Conservation (phyloP, 1,140 invertebrate species). For the Drosophila seguyi region DNA sequence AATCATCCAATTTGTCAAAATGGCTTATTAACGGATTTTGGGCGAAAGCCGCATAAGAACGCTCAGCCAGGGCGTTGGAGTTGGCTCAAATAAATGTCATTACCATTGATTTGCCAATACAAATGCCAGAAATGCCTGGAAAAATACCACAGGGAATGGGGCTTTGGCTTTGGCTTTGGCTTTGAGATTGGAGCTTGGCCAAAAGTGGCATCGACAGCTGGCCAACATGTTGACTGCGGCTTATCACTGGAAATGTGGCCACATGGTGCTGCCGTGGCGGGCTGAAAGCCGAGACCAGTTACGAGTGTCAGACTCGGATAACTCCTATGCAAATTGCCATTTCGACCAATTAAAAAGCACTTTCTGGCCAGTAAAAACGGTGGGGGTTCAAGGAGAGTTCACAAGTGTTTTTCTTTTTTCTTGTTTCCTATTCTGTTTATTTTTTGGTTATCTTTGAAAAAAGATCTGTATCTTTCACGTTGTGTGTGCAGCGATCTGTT, state of each 20-base stretch:
- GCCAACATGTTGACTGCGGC: constrained; percentile 37
- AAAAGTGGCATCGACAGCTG: constrained; percentile 53
- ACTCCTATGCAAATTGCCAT: constrained; percentile 12
- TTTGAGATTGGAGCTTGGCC: constrained; percentile 24
- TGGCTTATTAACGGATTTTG: constrained; percentile 81
- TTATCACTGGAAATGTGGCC: constrained; percentile 66
- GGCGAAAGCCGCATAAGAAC: constrained; percentile 58
- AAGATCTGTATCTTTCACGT: constrained; percentile 31
- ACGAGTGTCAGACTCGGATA: constrained; percentile 58
- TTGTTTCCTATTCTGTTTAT: not conserved
- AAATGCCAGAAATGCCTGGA: constrained; percentile 32
- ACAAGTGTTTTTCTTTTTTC: constrained; percentile 1
- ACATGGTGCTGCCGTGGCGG: constrained; percentile 23
- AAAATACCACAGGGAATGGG: too few species aligned
- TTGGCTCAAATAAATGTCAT: constrained; percentile 63
- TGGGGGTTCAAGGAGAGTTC: constrained; percentile 44
- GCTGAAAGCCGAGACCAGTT: constrained; percentile 37
- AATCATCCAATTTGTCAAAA: constrained; percentile 83
- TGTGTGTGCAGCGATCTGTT: constrained; percentile 17
- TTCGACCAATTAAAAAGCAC: constrained; percentile 71
- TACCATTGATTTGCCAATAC: constrained; percentile 64
- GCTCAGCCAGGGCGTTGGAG: constrained; percentile 25
- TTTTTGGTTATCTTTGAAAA: constrained; percentile 6
- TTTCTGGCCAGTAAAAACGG: constrained; percentile 45
- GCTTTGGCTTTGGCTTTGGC: constrained; percentile 2